A percentile compares a stretch with the other conserved stretches of the same genome.
phyloP scores from a whole-genome alignment of 2,888 invertebrate genomes.

The Cerastoderma edule region DNA sequence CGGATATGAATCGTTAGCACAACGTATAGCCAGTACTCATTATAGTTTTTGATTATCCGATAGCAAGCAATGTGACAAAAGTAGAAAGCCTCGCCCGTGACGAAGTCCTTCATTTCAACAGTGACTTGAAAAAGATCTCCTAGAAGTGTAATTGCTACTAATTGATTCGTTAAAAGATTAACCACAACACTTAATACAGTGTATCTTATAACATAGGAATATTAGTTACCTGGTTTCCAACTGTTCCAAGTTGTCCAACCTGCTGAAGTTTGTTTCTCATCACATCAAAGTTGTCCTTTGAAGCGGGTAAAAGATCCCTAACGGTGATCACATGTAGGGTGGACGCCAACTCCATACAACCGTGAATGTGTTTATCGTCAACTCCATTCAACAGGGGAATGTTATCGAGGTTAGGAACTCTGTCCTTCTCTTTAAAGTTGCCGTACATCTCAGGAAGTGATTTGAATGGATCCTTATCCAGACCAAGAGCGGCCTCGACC shows the following conservation, averaged over 20 bases:
- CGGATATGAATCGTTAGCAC: too few species aligned
- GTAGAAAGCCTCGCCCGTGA: too few species aligned
- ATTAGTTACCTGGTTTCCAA: constrained; percentile 71
- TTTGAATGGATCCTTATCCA: constrained; percentile 66
- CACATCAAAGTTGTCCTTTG: constrained; percentile 63
- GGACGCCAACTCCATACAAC: constrained; percentile 68
- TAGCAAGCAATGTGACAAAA: too few species aligned
- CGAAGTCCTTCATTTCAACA: too few species aligned
- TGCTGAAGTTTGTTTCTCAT: constrained; percentile 69
- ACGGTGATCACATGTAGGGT: constrained; percentile 68
- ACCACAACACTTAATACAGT: too few species aligned
- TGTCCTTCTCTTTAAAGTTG: constrained; percentile 19
- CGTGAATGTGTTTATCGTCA: constrained; percentile 71
- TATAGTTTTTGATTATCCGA: too few species aligned
- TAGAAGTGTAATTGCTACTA: too few species aligned
- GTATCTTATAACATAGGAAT: too few species aligned
- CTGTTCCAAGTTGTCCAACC: constrained; percentile 71
- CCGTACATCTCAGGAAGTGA: constrained; percentile 40
- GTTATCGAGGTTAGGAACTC: constrained; percentile 52
- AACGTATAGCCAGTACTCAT: too few species aligned
- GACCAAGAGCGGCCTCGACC: constrained; percentile 58
- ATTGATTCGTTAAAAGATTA: too few species aligned
- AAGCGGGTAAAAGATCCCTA: constrained; percentile 73
- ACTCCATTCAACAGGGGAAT: constrained; percentile 68
- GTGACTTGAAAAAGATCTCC: too few species aligned